These are phyloP conservation scores for Metridium senile DNA, from an alignment of 92 coral and sea anemone species.

Conservation along the genomic window DNA sequence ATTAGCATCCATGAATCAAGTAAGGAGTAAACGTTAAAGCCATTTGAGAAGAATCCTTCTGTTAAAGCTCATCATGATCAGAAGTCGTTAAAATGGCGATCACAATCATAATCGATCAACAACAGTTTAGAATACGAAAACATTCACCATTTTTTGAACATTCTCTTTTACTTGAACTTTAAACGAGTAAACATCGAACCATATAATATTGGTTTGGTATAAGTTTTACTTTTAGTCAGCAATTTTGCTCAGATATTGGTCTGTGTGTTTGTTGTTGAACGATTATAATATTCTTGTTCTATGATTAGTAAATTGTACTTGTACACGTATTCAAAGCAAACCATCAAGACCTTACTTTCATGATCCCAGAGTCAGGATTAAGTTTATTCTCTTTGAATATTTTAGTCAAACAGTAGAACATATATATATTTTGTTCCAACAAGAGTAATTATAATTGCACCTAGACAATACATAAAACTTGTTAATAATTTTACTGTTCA, in stretches of 20 bases:
- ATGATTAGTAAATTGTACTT: not conserved
- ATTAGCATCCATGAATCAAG: not conserved
- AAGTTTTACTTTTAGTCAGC: not conserved
- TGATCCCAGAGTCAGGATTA: not conserved
- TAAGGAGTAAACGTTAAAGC: not conserved
- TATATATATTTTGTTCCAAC: not conserved
- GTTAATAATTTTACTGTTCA: not conserved
- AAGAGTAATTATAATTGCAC: not conserved
- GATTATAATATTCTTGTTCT: not conserved
- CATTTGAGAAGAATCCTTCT: not conserved
- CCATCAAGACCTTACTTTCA: not conserved
- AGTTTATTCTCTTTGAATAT: not conserved
- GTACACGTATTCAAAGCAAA: not conserved
- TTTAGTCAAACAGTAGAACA: not conserved
- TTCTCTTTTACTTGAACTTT: not conserved
- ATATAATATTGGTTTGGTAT: too few species aligned
- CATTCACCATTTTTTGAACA: too few species aligned
- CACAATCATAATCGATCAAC: conserved; percentile 22
- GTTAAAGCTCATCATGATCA: conserved; percentile 16
- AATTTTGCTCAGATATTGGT: not conserved
- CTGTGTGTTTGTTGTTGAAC: not conserved
- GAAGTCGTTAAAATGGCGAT: conserved; percentile 37
- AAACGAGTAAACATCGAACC: not conserved
- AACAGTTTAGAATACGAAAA: conserved; percentile 24
- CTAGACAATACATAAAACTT: not conserved